Evolutionary conservation across 2,888 invertebrate genomes (phyloP), one percentile per base, ranked within the genome.

Genomic region (Epistrophe eligans): DNA sequence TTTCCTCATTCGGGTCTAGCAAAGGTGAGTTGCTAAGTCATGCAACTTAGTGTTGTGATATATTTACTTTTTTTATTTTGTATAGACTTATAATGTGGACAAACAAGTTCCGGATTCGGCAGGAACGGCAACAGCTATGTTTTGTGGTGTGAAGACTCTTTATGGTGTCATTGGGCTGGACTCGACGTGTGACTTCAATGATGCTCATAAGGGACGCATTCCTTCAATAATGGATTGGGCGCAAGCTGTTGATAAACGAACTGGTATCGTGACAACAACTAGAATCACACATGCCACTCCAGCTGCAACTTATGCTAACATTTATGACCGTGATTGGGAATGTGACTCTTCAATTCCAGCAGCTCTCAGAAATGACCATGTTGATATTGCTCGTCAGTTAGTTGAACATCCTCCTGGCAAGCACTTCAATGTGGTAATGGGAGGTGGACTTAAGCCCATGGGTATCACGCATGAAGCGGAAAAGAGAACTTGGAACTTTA

Each of bases 91-190:
- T 92, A 95, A 95, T 89, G 94, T 95, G n/a, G 95, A 96, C 90
- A 94, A 94, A 79, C 96, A 96, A 92, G 95, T 95, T 15, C 94
- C 96, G 0, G 96, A 96, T 90, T 95, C 95, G 3, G 96, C 96
- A 2, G 95, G 94, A 4, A 95, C 96, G 0, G 96, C 95, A 0
- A 96, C 96, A 0, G 95, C 95, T 2, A 94, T 95, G 90, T 94
- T 95, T 89, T 93, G 94, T 73, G 96, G 96, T 1, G 94, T 95
- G 0, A 96, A 96, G 91, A 94, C 94, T 52, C 94, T 94, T 87
- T 94, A 94, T 88, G 94, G 93, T 74, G 93, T 94, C 11, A 91
- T 95, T 62, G 95, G 95, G 8, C 91, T 95, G 88, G 91, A 92
- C 76, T 89, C 81, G 73, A 91, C 91, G 1, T 90, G 91, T 10